Evolutionary conservation across 1,140 invertebrate genomes (phyloP).

Genomic region (Akabosia matsudoensis): DNA sequence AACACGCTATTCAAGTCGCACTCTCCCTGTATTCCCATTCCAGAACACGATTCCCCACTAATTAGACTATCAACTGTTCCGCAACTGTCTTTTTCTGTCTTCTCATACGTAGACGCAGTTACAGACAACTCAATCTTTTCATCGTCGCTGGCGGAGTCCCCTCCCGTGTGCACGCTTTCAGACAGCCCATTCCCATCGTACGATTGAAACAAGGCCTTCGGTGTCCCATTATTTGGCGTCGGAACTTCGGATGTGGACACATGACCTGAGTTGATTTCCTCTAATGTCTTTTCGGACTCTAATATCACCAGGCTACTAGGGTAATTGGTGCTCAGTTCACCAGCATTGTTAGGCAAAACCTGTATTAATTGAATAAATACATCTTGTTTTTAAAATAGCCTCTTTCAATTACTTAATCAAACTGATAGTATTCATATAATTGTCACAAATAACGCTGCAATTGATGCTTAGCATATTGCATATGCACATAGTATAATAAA

Average conservation of each 20-base stretch:
- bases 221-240: background rate
- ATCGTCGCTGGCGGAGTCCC: background rate
- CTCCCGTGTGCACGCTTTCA: background rate
- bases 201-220: background rate
- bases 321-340: constrained; percentile 72
- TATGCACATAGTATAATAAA: too few species aligned
- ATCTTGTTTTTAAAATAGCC: too few species aligned
- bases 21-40: background rate
- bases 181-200: background rate
- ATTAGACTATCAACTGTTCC: too few species aligned
- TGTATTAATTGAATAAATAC: too few species aligned
- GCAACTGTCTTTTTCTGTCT: too few species aligned
- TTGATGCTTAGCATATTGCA: too few species aligned
- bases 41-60: too few species aligned
- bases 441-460: too few species aligned
- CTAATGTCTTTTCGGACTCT: constrained; percentile 60
- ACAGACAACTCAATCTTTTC: too few species aligned
- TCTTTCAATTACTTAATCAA: too few species aligned
- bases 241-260: background rate
- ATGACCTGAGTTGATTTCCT: background rate
- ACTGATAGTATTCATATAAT: too few species aligned
- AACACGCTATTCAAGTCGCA: background rate
- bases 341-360: constrained; percentile 63
- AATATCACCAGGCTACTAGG: constrained; percentile 69
- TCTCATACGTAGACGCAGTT: too few species aligned